Conservation (phyloP, 2,888 invertebrate species). For the Fissipunctia ypsillon region DNA sequence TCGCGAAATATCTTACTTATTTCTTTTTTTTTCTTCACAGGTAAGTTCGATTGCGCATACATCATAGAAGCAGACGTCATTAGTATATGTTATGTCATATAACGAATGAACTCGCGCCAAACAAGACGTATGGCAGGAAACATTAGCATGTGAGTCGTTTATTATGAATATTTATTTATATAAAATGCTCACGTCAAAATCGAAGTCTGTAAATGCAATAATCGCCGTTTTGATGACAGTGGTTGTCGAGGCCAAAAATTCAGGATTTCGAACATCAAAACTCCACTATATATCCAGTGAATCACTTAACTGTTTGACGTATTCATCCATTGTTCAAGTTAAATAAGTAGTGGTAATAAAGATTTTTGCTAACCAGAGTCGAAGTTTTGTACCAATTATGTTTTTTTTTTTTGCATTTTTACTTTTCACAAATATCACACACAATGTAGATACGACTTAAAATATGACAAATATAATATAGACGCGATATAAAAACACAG, state of each 20-base stretch:
- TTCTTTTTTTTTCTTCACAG: constrained; percentile 56
- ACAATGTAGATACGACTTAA: neutral
- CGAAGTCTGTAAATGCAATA: neutral
- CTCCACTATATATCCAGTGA: too few species aligned
- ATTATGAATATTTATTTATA: constrained; percentile 29
- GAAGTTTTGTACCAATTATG: neutral
- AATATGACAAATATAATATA: neutral
- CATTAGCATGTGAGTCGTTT: constrained; percentile 60
- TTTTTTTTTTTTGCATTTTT: neutral
- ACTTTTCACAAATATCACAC: neutral
- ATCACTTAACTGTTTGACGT: neutral
- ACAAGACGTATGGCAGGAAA: constrained; percentile 72
- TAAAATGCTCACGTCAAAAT: neutral
- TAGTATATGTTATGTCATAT: constrained; percentile 64
- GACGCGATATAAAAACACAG: neutral
- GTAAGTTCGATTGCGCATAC: constrained; percentile 58
- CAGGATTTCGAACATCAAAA: neutral
- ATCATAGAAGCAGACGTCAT: constrained; percentile 56
- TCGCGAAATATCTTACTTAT: constrained; percentile 8
- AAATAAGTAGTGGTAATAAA: neutral
- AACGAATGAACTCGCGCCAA: constrained; percentile 49
- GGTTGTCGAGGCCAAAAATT: neutral
- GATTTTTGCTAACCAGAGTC: neutral
- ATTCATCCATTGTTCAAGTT: neutral
- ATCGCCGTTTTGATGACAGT: neutral